Evolutionary conservation across 2,797 vertebrate genomes (phyloP), one percentile per base, ranked within the genome.

Genomic region (Cossypha polioptera): DNA sequence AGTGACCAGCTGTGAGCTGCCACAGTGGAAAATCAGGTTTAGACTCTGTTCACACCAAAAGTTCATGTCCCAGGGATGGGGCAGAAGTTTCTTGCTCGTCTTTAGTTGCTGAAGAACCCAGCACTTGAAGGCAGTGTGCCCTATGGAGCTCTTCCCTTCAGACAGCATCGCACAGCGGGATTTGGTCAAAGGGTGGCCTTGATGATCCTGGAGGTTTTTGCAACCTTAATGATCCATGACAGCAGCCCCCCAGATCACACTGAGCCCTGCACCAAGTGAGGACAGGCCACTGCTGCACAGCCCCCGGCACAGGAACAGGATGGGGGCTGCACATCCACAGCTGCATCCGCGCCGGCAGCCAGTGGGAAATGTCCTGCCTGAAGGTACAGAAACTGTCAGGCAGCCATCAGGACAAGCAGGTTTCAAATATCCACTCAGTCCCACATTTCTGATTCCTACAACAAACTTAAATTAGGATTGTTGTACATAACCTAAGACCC

Each of bases 91-190:
- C 38, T 84, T 51, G 43, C 16, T 91, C 28, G 13, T 78, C 43
- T 83, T 63, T 7, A 58, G 42, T 1, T 59, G 25, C 28, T 62
- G 48, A 76, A 71, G 36, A 57, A 6, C 7, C 17, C 61, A 40
- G 26, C 20, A 21, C 11, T 25, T 16, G 21, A 7, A 80, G 45
- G 83, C 33, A 61, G 35, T 0, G 2, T 7, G 20, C 14, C 22
- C 48, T 10, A 0, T 2, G 21, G 65, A 74, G 40, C 9, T 55
- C 35, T 11, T 54, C 54, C 47, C 31, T 68, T 61, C 0, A 0
- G 16, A 63, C 11, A 31, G 48, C 55, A 4, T 1, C 2, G 0
- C 31, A 8, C 9, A 42, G 51, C 2, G 0, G 51, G 29, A 83
- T 77, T 65, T 5, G 17, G 8, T 51, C 65, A 47, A n/a, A 65